Evolutionary conservation across 2,888 invertebrate genomes (phyloP).

Genomic region (Pollenia amentaria): DNA sequence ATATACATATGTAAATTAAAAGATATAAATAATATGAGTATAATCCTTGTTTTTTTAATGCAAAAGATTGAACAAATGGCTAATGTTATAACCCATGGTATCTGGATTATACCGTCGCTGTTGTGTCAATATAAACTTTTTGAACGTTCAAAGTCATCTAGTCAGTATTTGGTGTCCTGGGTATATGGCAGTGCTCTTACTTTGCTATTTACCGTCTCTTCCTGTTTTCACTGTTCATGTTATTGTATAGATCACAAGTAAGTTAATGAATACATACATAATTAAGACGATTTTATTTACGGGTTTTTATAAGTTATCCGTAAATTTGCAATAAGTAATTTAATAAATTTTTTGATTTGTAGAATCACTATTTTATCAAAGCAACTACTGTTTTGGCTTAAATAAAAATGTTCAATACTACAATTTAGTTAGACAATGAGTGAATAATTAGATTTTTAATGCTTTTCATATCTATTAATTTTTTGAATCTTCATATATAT

Average conservation of each 20-base stretch:
- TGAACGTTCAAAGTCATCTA: constrained; percentile 89
- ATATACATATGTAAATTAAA: not conserved
- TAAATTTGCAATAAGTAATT: too few species aligned
- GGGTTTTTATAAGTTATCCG: too few species aligned
- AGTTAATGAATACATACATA: constrained; percentile 47
- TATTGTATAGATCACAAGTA: constrained; percentile 88
- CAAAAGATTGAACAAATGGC: constrained; percentile 93
- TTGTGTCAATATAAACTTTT: constrained; percentile 91
- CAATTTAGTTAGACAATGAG: not conserved
- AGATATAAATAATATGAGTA: not conserved
- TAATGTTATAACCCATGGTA: constrained; percentile 95
- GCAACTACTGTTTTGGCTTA: not conserved
- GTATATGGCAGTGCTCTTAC: constrained; percentile 94
- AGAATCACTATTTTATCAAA: not conserved
- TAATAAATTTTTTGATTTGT: not conserved
- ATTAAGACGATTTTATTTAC: too few species aligned
- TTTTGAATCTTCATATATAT: too few species aligned
- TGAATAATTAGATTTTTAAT: not conserved
- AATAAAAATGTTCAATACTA: not conserved
- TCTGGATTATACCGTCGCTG: constrained; percentile 95
- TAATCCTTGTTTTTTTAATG: not conserved
- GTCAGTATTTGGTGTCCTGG: constrained; percentile 92
- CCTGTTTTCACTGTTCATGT: constrained; percentile 95
- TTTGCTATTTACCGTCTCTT: constrained; percentile 94
- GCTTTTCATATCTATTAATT: too few species aligned